Evolutionary conservation across 2,113 vertebrate genomes (phyloP).

Genomic region (Sceloporus undulatus): DNA sequence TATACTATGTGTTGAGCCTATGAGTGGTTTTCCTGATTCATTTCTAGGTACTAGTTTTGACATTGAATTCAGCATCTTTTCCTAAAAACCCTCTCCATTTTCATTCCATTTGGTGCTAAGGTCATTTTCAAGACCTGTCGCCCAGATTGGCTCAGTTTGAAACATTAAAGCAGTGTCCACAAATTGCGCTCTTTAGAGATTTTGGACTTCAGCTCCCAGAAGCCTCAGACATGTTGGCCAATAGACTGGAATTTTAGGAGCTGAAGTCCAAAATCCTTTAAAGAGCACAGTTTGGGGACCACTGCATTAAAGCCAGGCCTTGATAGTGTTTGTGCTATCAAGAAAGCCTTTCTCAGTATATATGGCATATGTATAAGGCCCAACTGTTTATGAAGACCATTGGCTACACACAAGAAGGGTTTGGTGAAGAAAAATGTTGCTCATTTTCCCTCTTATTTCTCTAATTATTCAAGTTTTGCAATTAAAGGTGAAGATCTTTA

Average conservation of each 20-base stretch:
- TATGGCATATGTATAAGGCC: not conserved
- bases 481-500: not conserved
- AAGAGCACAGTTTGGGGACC: too few relatives aligned
- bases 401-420: not conserved
- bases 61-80: not conserved
- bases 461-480: not conserved
- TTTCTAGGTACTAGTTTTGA: not conserved
- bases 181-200: too few relatives aligned
- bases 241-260: too few relatives aligned
- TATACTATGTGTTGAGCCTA: not conserved
- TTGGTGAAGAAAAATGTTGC: not conserved
- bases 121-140: not conserved
- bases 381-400: not conserved
- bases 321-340: not conserved
- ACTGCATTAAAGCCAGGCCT: too few relatives aligned
- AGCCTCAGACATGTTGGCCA: too few relatives aligned
- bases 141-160: not conserved
- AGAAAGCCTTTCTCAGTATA: not conserved
- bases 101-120: not conserved
- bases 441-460: not conserved
- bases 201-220: too few relatives aligned
- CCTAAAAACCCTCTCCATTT: too few relatives aligned
- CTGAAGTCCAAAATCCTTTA: too few relatives aligned
- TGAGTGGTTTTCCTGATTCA: not conserved
- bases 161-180: too few relatives aligned